Evolutionary conservation across 2,113 vertebrate genomes (phyloP).

Genomic region (Pseudorectes ferrugineus): DNA sequence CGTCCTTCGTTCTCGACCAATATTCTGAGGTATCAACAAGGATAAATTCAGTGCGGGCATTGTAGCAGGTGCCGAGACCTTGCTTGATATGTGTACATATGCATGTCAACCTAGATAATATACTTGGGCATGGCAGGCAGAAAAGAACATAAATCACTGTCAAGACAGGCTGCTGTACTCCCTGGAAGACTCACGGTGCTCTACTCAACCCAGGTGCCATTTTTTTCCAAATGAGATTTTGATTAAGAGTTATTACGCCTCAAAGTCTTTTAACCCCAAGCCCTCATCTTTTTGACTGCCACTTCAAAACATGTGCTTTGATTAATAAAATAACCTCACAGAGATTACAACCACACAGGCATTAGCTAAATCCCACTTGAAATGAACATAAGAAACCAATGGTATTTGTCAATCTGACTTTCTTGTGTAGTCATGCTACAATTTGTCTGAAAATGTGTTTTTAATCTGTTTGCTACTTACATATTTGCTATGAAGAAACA

Average conservation of each 20-base stretch:
- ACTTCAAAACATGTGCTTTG: slow-evolving; percentile 50
- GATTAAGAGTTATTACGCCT: slow-evolving; percentile 69
- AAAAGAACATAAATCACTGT: slow-evolving; percentile 76
- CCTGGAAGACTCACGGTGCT: slow-evolving; percentile 31
- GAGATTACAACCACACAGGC: not conserved
- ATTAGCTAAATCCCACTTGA: slow-evolving; percentile 31
- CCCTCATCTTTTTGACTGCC: slow-evolving; percentile 24
- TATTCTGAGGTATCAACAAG: slow-evolving; percentile 6
- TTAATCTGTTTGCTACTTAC: not conserved
- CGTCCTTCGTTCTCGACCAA: not conserved
- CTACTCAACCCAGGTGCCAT: slow-evolving; percentile 23
- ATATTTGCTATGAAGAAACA: not conserved
- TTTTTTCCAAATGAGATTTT: slow-evolving; percentile 62
- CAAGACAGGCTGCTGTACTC: slow-evolving; percentile 44
- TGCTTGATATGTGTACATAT: slow-evolving; percentile 68
- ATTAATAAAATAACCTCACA: slow-evolving; percentile 32
- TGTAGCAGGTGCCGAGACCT: slow-evolving; percentile 44
- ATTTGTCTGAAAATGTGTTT: not conserved
- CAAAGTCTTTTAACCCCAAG: slow-evolving; percentile 34
- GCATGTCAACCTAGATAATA: slow-evolving; percentile 70
- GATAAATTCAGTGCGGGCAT: slow-evolving; percentile 28
- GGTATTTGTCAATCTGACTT: not conserved
- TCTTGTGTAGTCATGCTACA: not conserved
- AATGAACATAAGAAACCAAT: not conserved
- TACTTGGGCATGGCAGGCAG: slow-evolving; percentile 31